These are phyloP conservation scores for Galeopterus variegatus DNA, from an alignment of 2,113 vertebrate genomes.

Conservation along the genomic window DNA sequence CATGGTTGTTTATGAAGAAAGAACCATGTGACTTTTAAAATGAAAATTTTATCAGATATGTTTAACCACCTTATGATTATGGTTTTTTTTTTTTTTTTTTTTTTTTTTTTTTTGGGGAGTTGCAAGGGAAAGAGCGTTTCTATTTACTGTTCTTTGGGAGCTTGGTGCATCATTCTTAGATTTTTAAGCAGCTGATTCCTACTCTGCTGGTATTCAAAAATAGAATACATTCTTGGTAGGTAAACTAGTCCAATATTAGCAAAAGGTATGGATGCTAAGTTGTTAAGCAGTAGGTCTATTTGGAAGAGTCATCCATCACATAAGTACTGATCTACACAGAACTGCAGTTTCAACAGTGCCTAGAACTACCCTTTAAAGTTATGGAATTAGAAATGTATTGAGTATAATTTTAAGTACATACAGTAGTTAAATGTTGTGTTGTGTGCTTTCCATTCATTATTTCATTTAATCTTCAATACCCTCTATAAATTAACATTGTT, in stretches of 20 bases:
- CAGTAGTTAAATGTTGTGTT: background rate
- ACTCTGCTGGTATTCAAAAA: background rate
- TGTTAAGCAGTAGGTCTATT: background rate
- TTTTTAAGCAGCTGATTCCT: constrained; percentile 29
- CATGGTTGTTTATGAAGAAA: background rate
- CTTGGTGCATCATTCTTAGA: background rate
- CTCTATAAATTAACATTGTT: background rate
- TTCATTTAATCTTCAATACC: background rate
- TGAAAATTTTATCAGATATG: background rate
- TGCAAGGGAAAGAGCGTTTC: background rate
- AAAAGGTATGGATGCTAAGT: background rate
- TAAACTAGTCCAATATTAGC: background rate
- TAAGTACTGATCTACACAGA: background rate
- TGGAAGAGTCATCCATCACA: background rate
- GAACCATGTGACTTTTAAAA: background rate
- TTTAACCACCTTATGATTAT: background rate
- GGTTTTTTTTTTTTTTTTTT: background rate
- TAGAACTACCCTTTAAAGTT: background rate
- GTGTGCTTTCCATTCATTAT: background rate
- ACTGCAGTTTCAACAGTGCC: background rate
- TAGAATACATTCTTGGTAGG: background rate
- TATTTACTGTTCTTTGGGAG: background rate
- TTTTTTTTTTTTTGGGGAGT: background rate
- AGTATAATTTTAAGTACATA: background rate
- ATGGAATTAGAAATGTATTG: background rate